Conservation (phyloP, 35 echinoderm and acorn worm species). For the Apostichopus japonicus region DNA sequence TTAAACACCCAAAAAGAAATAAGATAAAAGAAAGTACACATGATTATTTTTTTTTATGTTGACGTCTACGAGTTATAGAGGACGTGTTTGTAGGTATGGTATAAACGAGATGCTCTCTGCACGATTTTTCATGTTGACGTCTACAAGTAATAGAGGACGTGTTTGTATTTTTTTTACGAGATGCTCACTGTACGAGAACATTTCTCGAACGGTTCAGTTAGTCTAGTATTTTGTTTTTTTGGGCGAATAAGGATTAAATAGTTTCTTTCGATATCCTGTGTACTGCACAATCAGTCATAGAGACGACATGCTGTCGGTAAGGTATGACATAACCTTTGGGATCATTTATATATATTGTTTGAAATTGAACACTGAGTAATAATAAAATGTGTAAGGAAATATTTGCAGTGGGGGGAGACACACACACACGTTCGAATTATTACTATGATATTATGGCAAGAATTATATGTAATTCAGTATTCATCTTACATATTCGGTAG, state of each 20-base stretch:
- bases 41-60: too few species aligned
- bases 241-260: neutral
- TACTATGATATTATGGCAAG: neutral
- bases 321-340: neutral
- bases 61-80: too few species aligned
- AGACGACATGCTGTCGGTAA: neutral
- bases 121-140: too few species aligned
- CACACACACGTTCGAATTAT: neutral
- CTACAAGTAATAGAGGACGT: too few species aligned
- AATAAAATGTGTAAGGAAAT: neutral
- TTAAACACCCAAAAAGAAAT: too few species aligned
- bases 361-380: neutral
- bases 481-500: conserved; percentile 36
- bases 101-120: too few species aligned
- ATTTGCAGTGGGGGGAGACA: neutral
- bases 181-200: too few species aligned
- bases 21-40: too few species aligned
- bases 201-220: too few species aligned
- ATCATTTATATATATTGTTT: neutral
- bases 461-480: conserved; percentile 28
- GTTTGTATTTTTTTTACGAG: too few species aligned
- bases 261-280: too few species aligned
- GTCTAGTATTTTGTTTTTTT: neutral
- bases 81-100: too few species aligned
- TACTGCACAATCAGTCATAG: neutral